Base-by-base conservation (phyloP, 2,113 vertebrate genomes). In the Oophaga pumilio region DNA sequence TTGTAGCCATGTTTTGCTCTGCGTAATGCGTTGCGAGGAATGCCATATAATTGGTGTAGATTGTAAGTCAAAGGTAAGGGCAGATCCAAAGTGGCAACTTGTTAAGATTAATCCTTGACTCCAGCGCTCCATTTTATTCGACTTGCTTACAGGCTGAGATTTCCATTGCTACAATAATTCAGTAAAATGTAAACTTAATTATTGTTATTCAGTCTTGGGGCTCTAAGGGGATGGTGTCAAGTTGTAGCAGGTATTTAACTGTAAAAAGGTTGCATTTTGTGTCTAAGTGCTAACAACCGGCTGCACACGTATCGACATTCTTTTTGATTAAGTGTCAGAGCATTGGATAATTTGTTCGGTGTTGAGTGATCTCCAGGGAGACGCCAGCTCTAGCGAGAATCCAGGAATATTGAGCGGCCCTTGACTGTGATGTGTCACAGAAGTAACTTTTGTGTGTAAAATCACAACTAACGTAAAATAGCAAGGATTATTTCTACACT, bases 261-360 rank as follows among this genome's bases (percentile, higher is more conserved):
- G 28, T 49, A 50, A 62, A 43, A 57, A 60, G 53, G 77, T 80
- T 33, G 24, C 53, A 8, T 26, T 57, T 33, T 80, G 24, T 80
- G 77, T 80, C 9, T 59, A 24, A 66, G 60, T 50, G 80, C 52
- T 78, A 78, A 57, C 79, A 66, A n/a, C 17, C n/a, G 59, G 26
- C 8, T 59, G 43, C 33, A n/a, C 18, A 2, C 59, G 33, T 81
- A 81, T 64, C 9, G 59, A 66, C 62, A 62, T 60, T 13, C 62
- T 82, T 82, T 60, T 49, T 82, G 56, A 82, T 82, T 82, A 64
- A 66, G 80, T 66, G 80, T 50, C 80, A 60, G 22, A n/a, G 80
- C 62, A 50, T 82, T 82, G 59, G 80, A 66, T 82, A 62, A 22
- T 82, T 78, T 78, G 76, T 56, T 78, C 13, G 56, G 20, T 50